These are phyloP conservation scores for Erebia aethiops DNA, from an alignment of 2,888 invertebrate species.

Conservation along the genomic window DNA sequence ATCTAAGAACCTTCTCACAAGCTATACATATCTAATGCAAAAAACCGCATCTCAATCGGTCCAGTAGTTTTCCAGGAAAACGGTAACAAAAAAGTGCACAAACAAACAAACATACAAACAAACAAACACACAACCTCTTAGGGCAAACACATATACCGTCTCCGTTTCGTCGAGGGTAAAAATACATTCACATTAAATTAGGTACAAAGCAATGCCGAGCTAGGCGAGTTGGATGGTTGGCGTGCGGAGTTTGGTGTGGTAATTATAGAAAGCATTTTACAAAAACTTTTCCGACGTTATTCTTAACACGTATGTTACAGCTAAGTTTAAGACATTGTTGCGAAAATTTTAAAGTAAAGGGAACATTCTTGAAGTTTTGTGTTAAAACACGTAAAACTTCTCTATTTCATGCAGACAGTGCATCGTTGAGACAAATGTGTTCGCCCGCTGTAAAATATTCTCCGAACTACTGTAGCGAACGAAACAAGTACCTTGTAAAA, in stretches of 20 bases:
- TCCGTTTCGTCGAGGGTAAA: too few species aligned
- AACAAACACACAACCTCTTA: too few species aligned
- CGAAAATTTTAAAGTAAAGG: slow-evolving; percentile 29
- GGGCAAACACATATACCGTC: too few species aligned
- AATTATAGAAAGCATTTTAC: background rate
- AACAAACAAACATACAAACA: too few species aligned
- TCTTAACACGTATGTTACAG: background rate
- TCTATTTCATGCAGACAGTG: slow-evolving; percentile 67
- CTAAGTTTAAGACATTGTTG: slow-evolving; percentile 30
- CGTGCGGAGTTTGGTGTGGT: background rate
- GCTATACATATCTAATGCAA: too few species aligned
- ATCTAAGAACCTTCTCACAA: too few species aligned
- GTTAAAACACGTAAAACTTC: slow-evolving; percentile 66
- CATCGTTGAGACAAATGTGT: slow-evolving; percentile 62
- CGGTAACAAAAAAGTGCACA: too few species aligned
- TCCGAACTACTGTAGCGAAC: slow-evolving; percentile 54
- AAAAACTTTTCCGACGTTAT: slow-evolving; percentile 2
- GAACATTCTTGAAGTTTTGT: slow-evolving; percentile 30
- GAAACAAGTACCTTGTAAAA: slow-evolving; percentile 65
- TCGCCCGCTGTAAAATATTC: slow-evolving; percentile 66
- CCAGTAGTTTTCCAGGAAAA: too few species aligned
- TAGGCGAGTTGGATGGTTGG: too few species aligned
- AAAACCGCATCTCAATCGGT: too few species aligned
- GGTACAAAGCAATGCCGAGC: background rate
- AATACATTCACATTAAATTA: background rate